Evolutionary conservation across 2,797 vertebrate species (phyloP), one percentile per base, ranked within the genome.

Genomic region (Pelobates cultripes): DNA sequence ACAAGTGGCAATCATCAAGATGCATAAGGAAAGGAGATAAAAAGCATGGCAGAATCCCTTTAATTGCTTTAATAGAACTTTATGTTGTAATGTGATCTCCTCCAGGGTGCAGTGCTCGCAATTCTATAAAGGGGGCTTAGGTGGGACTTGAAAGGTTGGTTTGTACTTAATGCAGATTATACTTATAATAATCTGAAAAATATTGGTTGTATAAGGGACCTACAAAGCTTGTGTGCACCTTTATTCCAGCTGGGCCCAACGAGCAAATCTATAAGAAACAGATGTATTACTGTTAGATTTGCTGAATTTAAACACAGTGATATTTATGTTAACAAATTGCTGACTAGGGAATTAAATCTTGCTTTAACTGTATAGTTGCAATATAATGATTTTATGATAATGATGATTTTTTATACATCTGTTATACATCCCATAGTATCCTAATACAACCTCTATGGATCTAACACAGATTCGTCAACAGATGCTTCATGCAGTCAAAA

Each of bases 361-460:
- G 14, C 57, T 44, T 5, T 75, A 6, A 44, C 41, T 51, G 28
- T 60, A n/a, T n/a, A 13, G 9, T 60, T 4, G 4, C 15, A 28
- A 28, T 28, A 28, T 28, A 28, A 28, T 28, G 28, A 28, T 12
- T 70, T 14, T 70, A 14, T 45, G 6, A 41, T 70, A 15, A 15
- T 44, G 42, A 45, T 63, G 42, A 45, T 63, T 5, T 10, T 13
- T 41, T 44, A 47, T 66, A 66, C 61, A 66, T 75, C 74, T 75
- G 74, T 63, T 66, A 66, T 51, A 75, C 9, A 75, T 75, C 63
- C n/a, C 12, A 43, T 66, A 3, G 10, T 75, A 66, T 47, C 74
- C 74, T 41, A 66, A 66, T 14, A 9, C 61, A 75, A 75, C 74
- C 74, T 47, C 74, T 40, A 40, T 47, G 43, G n/a, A n/a, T 71